Conservation (phyloP, 2,888 invertebrate species). For the Caenorhabditis uteleia region DNA sequence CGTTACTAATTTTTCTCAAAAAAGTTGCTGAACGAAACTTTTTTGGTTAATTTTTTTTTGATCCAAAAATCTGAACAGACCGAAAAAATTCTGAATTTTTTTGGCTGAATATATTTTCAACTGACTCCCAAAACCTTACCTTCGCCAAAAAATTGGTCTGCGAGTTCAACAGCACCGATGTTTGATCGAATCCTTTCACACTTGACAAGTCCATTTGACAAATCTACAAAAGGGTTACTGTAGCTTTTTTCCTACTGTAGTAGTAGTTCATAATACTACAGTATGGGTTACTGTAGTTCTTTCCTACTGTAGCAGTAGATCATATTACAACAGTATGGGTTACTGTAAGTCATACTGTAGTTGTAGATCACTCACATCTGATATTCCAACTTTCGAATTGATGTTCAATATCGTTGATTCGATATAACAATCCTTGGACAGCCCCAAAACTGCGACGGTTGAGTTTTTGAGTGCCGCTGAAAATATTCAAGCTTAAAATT, state of each 20-base stretch:
- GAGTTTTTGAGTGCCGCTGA: constrained; percentile 13
- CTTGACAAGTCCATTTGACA: constrained; percentile 35
- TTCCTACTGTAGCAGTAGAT: no score
- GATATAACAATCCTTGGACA: constrained; percentile 26
- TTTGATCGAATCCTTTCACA: constrained; percentile 32
- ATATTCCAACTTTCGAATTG: constrained; percentile 33
- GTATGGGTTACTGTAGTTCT: no score
- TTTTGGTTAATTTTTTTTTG: no score
- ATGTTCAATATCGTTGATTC: constrained; percentile 35
- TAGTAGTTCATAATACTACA: no score
- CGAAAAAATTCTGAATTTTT: no score
- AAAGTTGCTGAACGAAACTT: no score
- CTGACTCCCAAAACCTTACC: no score
- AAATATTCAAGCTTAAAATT: not conserved
- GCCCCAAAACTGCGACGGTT: constrained; percentile 24
- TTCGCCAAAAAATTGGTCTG: constrained; percentile 19
- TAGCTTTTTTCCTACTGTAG: not conserved
- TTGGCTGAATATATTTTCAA: not conserved
- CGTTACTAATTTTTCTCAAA: no score
- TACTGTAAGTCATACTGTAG: not conserved
- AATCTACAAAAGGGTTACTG: constrained; percentile 5
- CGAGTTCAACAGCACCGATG: constrained; percentile 34
- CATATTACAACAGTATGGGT: no score
- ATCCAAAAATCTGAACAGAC: no score
- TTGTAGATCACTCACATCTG: constrained; percentile 27